Evolutionary conservation across 2,797 vertebrate species (phyloP), one percentile per base, ranked within the genome.

Genomic region (Anableps anableps): DNA sequence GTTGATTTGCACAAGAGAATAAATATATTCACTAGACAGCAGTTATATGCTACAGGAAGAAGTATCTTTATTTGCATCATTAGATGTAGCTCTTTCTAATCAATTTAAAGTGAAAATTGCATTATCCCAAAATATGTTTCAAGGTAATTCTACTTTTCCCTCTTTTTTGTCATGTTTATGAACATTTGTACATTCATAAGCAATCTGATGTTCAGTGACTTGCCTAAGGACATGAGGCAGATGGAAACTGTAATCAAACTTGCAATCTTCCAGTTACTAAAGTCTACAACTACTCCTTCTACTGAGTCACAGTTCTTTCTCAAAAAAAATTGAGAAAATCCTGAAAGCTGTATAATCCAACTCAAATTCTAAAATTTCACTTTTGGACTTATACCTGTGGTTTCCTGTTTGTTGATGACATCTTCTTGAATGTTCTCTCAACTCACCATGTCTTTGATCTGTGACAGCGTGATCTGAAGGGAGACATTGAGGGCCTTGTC

Each of bases 381-480:
- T 50, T 51, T 17, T 21, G 26, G 11, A 2, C 4, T 53, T 0
- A 1, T 31, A 31, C 29, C 51, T 62, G 60, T 77, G 48, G 26
- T 38, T 77, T 38, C 6, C 7, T 66, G 36, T 9, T 23, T 6
- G 23, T 48, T 41, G 34, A 68, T 68, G 23, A 72, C 7, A 7
- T 6, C 6, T 79, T 72, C 51, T n/a, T 70, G 38, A 48, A 29
- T 62, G 68, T 85, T 21, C n/a, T 74, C 29, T 88, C 72, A 73
- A 91, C 97, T 96, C 88, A 99, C 98, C 97, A 99, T 98, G 83
- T 99, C 98, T 94, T 99, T 99, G 90, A 99, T 99, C 94, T 99
- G 98, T 36, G 97, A 99, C 71, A 99, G 94, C 0, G 98, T 99
- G 89, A 99, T 97, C 94, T 99, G 98, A 87, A 99, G 95, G 0